Evolutionary conservation across 2,888 invertebrate genomes (phyloP), one percentile per base, ranked within the genome.

Genomic region (Isoperla grammatica): DNA sequence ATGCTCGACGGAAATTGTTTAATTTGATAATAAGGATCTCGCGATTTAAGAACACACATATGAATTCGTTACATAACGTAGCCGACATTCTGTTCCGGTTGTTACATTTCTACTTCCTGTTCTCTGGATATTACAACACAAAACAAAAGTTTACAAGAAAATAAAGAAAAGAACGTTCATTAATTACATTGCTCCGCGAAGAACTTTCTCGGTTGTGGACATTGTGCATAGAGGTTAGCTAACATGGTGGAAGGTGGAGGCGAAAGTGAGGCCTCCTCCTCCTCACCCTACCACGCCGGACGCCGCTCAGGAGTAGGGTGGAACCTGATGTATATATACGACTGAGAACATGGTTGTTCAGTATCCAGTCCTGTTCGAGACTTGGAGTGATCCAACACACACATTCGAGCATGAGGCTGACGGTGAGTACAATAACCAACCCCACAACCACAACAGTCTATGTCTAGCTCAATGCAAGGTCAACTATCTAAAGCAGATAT

Each of bases 121-220:
- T 15, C 17, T 12, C 20, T 20, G 39, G 20, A 37, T 53, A 53
- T 53, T 53, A 53, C 53, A 15, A 53, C 53, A 53, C 20, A 39
- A 37, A 50, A 53, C 53, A 53, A 53, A 53, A 53, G 53, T 53
- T 53, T 53, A 37, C 53, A 53, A 53, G 39, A 53, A 53, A 53
- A 53, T 37, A 37, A 37, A 39, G 53, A 53, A 37, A 53, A 53
- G 37, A 53, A 53, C 53, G 22, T 53, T 53, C 53, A 53, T 53
- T 53, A 53, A 53, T 53, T 53, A 53, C 37, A 39, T 39, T 53
- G 53, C 53, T 53, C 37, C 39, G 39, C 35, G 53, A 53, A 13
- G 39, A 53, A 53, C 53, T 53, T 53, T 53, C 53, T 20, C 53
- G 53, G n/a, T 53, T 53, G 53, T 53, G 53, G 53, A 53, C 53